A percentile compares a stretch with the other conserved stretches of the same genome.
Conservation (phyloP, 2,888 invertebrate genomes). For the Parochlus steinenii region DNA sequence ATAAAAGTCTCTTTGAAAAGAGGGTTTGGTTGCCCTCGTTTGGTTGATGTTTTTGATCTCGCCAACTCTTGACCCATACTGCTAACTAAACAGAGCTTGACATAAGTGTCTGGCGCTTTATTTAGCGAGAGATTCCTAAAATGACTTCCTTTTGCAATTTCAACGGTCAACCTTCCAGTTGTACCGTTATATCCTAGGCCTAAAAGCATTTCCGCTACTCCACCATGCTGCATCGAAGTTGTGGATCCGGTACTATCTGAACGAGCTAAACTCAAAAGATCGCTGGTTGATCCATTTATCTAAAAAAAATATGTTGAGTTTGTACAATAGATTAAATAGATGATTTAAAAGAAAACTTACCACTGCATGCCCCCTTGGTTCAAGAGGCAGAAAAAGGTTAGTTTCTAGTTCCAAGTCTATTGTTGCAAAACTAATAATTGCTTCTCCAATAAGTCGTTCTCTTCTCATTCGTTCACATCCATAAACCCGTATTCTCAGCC, state of each 20-base stretch:
- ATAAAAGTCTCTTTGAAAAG: slow-evolving; percentile 91
- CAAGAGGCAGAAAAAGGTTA: slow-evolving; percentile 75
- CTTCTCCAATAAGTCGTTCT: slow-evolving; percentile 81
- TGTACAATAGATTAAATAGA: slow-evolving; percentile 4
- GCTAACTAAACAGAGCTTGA: slow-evolving; percentile 79
- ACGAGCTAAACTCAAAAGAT: slow-evolving; percentile 62
- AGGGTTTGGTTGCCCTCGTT: slow-evolving; percentile 88
- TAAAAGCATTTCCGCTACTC: slow-evolving; percentile 75
- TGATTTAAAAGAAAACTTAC: slow-evolving; percentile 24
- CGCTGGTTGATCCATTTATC: slow-evolving; percentile 39
- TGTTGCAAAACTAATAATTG: slow-evolving; percentile 74
- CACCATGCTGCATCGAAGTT: slow-evolving; percentile 77
- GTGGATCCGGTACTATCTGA: slow-evolving; percentile 91
- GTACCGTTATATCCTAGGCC: slow-evolving; percentile 86
- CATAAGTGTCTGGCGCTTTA: slow-evolving; percentile 83
- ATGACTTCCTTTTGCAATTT: slow-evolving; percentile 50
- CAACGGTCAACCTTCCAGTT: slow-evolving; percentile 83
- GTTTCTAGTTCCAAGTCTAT: slow-evolving; percentile 82
- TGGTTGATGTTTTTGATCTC: slow-evolving; percentile 79
- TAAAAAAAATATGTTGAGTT: slow-evolving; percentile 18
- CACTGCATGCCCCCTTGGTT: slow-evolving; percentile 45
- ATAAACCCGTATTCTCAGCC: slow-evolving; percentile 76
- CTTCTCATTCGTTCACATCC: slow-evolving; percentile 86
- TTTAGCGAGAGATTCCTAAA: slow-evolving; percentile 58
- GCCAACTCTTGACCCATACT: slow-evolving; percentile 88